phyloP scores from a whole-genome alignment of 2,797 vertebrate species.

The Falco columbarius region DNA sequence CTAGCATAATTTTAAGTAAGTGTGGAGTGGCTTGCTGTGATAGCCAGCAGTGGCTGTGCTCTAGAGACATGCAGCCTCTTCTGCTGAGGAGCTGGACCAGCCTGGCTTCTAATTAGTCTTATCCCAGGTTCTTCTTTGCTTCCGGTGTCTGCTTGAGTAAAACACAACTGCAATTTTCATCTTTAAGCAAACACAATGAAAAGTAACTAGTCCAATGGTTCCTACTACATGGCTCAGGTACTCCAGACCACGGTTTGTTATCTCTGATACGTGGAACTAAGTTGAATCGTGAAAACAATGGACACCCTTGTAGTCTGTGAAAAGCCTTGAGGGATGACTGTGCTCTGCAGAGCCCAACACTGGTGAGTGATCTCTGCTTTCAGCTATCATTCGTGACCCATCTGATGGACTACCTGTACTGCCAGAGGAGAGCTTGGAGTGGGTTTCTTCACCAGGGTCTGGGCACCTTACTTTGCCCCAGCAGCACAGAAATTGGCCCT shows the following conservation, averaged over 20 bases:
- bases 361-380: neutral
- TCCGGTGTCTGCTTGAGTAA: neutral
- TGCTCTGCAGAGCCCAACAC: neutral
- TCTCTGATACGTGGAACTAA: neutral
- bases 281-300: neutral
- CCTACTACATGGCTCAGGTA: neutral
- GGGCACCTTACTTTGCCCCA: neutral
- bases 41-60: neutral
- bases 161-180: neutral
- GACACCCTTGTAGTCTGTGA: neutral
- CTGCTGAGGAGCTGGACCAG: neutral
- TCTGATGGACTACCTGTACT: neutral
- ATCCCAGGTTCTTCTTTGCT: neutral
- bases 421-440: neutral
- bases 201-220: neutral
- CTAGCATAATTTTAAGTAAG: neutral
- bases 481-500: neutral
- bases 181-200: neutral
- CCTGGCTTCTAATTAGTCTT: neutral
- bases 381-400: neutral
- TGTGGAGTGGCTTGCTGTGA: neutral
- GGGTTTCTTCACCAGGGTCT: neutral
- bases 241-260: neutral
- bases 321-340: neutral
- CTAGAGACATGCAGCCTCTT: neutral